Evolutionary conservation across 2,888 invertebrate genomes (phyloP), one percentile per base, ranked within the genome.

Genomic region (Orthosia incerta): DNA sequence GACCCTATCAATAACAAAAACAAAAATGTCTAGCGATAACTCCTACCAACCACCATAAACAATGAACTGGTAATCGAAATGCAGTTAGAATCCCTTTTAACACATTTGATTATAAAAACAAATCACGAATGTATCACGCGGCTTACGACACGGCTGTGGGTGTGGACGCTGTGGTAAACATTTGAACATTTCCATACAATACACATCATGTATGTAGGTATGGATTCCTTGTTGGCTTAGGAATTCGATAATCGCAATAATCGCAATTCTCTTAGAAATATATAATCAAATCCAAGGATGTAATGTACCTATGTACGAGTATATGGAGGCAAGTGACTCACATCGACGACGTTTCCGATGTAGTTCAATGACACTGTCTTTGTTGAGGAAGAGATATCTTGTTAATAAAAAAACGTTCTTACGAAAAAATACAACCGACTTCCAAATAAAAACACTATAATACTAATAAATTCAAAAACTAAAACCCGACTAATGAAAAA

Each of bases 131-230:
- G 20, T 45, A 26, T 39, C 48, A 62, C 48, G 48, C 23, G 48
- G 48, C 31, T 61, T 57, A 31, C 18, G 31, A 31, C 11, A 20
- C 55, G 18, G 12, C 12, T 31, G 45, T 39, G 39, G 39, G 9
- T 39, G 9, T 9, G 39, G 9, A 39, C 39, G 39, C 9, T 39
- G 9, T 50, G 59, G 59, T 59, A 39, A 74, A 74, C n/a, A 74
- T 74, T 57, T 59, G 23, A 74, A 74, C n/a, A 74, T 74, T 57
- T 50, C 20, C 26, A 63, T 74, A 50, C 39, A 63, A 57, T 74
- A 48, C 9, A 12, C 18, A 45, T 26, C 12, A 23, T 53, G 0
- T 13, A 15, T 48, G 20, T n/a, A 31, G 31, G 23, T 55, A 48
- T 53, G 20, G 12, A 46, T 31, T 72, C 15, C 53, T 46, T 53